phyloP scores from a whole-genome alignment of 2,113 vertebrate genomes.

The Rallus limicola region DNA sequence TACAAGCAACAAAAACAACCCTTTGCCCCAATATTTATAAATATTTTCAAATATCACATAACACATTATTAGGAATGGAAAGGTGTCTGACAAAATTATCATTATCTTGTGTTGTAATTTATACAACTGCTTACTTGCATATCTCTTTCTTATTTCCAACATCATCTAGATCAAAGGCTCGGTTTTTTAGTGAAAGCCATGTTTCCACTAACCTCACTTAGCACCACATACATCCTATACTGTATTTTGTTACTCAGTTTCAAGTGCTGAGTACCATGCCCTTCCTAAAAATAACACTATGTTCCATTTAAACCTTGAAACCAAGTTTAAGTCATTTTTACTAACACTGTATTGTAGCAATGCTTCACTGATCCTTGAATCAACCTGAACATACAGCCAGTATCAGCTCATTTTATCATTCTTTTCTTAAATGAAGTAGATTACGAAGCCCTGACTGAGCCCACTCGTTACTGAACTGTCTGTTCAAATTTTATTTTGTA shows the following conservation, averaged over 20 bases:
- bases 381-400: not conserved
- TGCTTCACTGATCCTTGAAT: not conserved
- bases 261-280: not conserved
- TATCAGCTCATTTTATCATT: not conserved
- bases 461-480: not conserved
- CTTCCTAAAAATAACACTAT: not conserved
- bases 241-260: not conserved
- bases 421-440: not conserved
- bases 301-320: not conserved
- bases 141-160: not conserved
- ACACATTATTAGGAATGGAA: not conserved
- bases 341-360: not conserved
- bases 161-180: not conserved
- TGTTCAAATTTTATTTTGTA: not conserved
- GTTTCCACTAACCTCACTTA: not conserved
- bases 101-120: not conserved
- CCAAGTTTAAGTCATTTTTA: not conserved
- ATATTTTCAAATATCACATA: not conserved
- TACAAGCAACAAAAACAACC: not conserved
- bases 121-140: not conserved
- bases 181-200: not conserved
- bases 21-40: not conserved
- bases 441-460: not conserved
- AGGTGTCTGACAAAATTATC: not conserved
- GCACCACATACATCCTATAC: not conserved